Base-by-base conservation (phyloP, 2,797 vertebrate species). In the Fratercula arctica region DNA sequence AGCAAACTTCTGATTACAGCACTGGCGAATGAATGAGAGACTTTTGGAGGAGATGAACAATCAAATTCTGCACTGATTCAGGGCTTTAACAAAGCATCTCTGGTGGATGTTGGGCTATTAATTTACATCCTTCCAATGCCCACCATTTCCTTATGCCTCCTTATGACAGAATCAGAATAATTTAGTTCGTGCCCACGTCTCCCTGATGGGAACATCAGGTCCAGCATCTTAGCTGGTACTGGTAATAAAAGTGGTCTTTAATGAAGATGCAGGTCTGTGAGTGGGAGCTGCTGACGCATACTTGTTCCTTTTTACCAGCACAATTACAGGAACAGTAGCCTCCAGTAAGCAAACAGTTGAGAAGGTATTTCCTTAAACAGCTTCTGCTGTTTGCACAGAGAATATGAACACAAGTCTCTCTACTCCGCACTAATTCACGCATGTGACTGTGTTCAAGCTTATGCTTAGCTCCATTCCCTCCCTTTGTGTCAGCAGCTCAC, bases 301-400 rank as follows among this genome's bases (percentile, higher is more conserved):
- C 19, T 1, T 12, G 11, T 68, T 86, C 37, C 56, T 73, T 90
- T 86, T 61, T 61, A 81, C 53, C n/a, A 81, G 31, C 79, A 66
- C 26, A 86, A 15, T 68, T 90, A 35, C 41, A 78, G 73, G 69
- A 94, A 61, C 53, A 66, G 80, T 39, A 95, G 56, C 24, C 24
- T 88, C 29, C 80, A 84, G 73, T 51, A 88, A 87, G 87, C 72
- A 85, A 95, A 79, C 43, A 94, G 39, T 39, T 70, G 45, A 92
- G 85, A 93, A 94, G 37, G 50, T 81, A 43, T 91, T 88, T 93
- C 69, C 79, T 90, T 90, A 86, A 91, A 88, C 57, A 88, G 46
- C 57, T 90, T 93, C 85, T 93, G 76, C 53, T 91, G 37, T 88
- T 93, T 75, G 57, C n/a, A 61, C 41, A 69, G 57, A 64, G 68